Conservation (phyloP, 2,113 vertebrate species). For the Sylvilagus bachmani region DNA sequence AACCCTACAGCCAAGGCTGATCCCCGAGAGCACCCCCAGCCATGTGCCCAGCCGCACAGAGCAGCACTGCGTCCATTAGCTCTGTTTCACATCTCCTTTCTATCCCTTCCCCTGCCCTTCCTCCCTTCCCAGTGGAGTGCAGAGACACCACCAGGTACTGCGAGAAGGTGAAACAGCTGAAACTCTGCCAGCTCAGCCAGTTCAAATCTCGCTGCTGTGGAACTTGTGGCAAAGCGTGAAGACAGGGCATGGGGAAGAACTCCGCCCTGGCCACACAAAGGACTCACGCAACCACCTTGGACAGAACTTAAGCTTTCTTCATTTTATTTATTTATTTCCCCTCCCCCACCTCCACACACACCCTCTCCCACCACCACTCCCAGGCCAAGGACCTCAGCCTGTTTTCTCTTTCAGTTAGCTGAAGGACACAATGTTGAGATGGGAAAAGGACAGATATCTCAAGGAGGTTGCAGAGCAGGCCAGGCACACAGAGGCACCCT, state of each 20-base stretch:
- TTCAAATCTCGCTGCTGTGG: constrained; percentile 96
- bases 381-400: constrained; percentile 71
- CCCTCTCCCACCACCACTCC: neutral
- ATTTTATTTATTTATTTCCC: constrained; percentile 90
- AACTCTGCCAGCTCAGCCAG: constrained; percentile 95
- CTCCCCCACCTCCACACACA: neutral
- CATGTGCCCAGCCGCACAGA: neutral
- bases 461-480: neutral
- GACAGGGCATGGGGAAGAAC: constrained; percentile 76
- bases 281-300: constrained; percentile 81
- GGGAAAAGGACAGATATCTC: constrained; percentile 26
- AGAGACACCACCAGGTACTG: constrained; percentile 97
- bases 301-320: constrained; percentile 82
- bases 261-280: constrained; percentile 78
- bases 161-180: constrained; percentile 96
- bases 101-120: constrained; percentile 79
- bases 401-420: constrained; percentile 79
- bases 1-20: neutral
- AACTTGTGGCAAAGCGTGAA: constrained; percentile 95
- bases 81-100: constrained; percentile 69
- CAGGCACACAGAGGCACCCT: neutral
- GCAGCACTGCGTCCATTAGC: neutral
- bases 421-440: constrained; percentile 73
- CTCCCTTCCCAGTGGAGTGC: constrained; percentile 90
- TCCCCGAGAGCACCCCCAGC: neutral